Evolutionary conservation across 2,113 vertebrate species (phyloP).

Genomic region (Ageneiosus marmoratus): DNA sequence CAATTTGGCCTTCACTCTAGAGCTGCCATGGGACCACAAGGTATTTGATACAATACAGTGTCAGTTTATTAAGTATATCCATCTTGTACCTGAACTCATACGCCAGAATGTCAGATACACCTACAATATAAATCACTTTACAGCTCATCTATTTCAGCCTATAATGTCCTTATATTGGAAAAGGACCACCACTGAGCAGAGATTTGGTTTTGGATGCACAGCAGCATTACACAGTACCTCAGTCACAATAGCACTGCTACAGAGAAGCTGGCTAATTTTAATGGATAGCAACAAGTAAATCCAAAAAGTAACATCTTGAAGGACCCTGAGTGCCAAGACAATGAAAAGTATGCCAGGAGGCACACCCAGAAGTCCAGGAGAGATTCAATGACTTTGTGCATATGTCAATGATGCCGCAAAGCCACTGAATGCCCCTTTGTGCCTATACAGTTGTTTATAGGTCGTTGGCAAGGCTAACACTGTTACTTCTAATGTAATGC

Average conservation of each 20-base stretch:
- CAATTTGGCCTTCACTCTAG: not conserved
- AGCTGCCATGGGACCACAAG: not conserved
- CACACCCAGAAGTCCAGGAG: conserved; percentile 5
- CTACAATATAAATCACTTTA: not conserved
- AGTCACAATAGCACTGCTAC: not conserved
- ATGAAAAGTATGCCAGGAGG: not conserved
- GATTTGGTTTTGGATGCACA: too few relatives aligned
- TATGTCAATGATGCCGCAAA: conserved; percentile 20
- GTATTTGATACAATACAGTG: not conserved
- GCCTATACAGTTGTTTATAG: conserved; percentile 36
- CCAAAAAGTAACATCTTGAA: not conserved
- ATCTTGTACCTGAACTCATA: not conserved
- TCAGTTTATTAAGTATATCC: not conserved
- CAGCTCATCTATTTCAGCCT: not conserved
- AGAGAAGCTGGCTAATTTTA: not conserved
- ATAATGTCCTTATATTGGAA: not conserved
- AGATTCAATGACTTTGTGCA: conserved; percentile 11
- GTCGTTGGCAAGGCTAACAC: conserved; percentile 42
- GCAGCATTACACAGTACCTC: not conserved
- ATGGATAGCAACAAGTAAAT: not conserved
- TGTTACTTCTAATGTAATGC: conserved; percentile 39
- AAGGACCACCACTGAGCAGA: not conserved
- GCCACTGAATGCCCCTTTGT: conserved; percentile 43
- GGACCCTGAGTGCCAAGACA: not conserved
- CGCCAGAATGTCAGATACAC: not conserved